Evolutionary conservation across 2,113 vertebrate genomes (phyloP), one percentile per base, ranked within the genome.

Genomic region (Equus quagga): DNA sequence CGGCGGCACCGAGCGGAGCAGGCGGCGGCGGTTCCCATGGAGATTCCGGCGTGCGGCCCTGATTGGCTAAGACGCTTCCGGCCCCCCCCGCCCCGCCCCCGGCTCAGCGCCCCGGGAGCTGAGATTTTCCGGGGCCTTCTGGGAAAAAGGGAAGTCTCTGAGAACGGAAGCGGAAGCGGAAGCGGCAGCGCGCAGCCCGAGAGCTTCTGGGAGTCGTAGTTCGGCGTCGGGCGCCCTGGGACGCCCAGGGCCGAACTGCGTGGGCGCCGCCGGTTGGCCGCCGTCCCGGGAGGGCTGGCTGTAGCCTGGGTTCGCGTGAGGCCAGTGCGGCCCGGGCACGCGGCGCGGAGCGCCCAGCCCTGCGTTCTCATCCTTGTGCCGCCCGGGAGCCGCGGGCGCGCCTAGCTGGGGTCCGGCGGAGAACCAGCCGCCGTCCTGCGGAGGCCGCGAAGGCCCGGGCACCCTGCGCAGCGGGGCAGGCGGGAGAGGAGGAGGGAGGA

Each of bases 1-100:
- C 1, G 7, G 8, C 28, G 1, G 26, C 5, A 1, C 0, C 17
- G 1, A 3, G 3, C 4, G 13, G 18, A 51, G 69, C 0, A 0
- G 8, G 46, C 6, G 6, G 49, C 8, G 14, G 28, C 10, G 18
- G 60, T 86, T 15, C 82, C 85, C 85, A n/a, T 26, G 76, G 85
- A 56, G n/a, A 82, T 13, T 24, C 5, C n/a, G 44, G 44, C 4
- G 13, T 13, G 67, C 3, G 19, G 51, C n/a, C 4, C 67, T 15
- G 46, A 82, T 89, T 89, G 86, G 86, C 46, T 8, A 44, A 79
- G 65, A 14, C 6, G 4, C 26, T 13, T 24, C 54, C 8, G 21
- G 3, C 44, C 26, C 44, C 44, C 51, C 26, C 65, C 93, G 23
- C 31, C 26, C 44, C 23, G 5, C 36, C 31, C n/a, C 44, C 23